phyloP scores from a whole-genome alignment of 2,888 invertebrate species.

The Metalampra italica region DNA sequence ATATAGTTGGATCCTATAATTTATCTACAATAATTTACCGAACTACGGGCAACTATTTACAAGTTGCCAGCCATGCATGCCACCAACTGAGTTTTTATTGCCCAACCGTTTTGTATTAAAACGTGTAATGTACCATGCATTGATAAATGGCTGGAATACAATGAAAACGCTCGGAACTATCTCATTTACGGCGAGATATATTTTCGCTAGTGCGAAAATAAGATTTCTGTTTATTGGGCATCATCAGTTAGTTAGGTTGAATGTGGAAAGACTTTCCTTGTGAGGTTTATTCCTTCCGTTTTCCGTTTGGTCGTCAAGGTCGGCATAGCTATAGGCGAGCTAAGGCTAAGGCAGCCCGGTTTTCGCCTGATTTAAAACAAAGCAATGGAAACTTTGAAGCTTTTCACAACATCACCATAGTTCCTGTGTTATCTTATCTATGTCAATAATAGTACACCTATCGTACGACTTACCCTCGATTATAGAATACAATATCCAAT shows the following conservation, averaged over 20 bases:
- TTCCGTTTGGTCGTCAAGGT: no score
- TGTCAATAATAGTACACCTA: no score
- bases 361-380: no score
- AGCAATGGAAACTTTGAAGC: no score
- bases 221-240: neutral
- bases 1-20: no score
- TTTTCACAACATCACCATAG: no score
- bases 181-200: slow-evolving; percentile 1
- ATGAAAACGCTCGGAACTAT: slow-evolving; percentile 10
- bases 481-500: no score
- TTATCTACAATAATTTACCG: slow-evolving; percentile 10
- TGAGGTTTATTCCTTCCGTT: neutral
- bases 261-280: neutral
- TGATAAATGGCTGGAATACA: slow-evolving; percentile 23
- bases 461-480: no score
- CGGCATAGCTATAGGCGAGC: no score
- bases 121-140: slow-evolving; percentile 25
- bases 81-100: slow-evolving; percentile 18
- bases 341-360: no score
- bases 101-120: slow-evolving; percentile 23
- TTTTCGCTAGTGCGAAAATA: slow-evolving; percentile 1
- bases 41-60: slow-evolving; percentile 9
- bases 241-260: neutral
- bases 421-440: no score
- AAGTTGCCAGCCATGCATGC: slow-evolving; percentile 9